These are phyloP conservation scores for Eristalinus sepulchralis DNA, from an alignment of 2,888 invertebrate species.

Conservation along the genomic window DNA sequence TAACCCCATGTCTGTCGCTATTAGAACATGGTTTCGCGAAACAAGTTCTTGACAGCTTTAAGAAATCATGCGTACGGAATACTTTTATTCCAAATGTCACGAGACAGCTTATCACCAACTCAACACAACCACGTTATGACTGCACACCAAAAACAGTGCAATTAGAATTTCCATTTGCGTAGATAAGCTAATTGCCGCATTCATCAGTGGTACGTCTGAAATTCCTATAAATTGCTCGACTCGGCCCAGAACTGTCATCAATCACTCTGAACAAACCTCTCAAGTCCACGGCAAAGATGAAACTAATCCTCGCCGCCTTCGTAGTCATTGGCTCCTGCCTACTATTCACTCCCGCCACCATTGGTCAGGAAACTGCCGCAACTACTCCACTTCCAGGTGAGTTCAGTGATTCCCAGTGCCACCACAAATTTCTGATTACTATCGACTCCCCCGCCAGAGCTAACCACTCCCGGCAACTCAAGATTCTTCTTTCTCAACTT, in stretches of 20 bases:
- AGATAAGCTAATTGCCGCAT: too few relatives aligned
- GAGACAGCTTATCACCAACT: too few relatives aligned
- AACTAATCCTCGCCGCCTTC: slow-evolving; percentile 7
- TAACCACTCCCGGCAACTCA: background rate
- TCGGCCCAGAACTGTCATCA: slow-evolving; percentile 6
- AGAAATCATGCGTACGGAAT: too few relatives aligned
- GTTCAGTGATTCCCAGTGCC: background rate
- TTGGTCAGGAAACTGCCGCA: background rate
- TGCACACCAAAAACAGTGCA: too few relatives aligned
- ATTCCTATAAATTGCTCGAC: slow-evolving; percentile 11
- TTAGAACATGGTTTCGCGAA: too few relatives aligned
- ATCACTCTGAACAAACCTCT: slow-evolving; percentile 1
- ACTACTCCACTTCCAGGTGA: slow-evolving; percentile 13
- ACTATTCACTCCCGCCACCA: slow-evolving; percentile 1
- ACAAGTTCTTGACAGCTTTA: too few relatives aligned
- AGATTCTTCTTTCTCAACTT: slow-evolving; percentile 41
- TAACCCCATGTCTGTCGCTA: too few relatives aligned
- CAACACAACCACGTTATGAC: too few relatives aligned
- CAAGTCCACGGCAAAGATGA: slow-evolving; percentile 16
- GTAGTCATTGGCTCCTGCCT: slow-evolving; percentile 4
- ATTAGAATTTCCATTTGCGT: too few relatives aligned
- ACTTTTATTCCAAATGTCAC: too few relatives aligned
- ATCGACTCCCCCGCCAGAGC: slow-evolving; percentile 5
- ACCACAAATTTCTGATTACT: background rate
- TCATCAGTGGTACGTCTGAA: background rate